Base-by-base conservation (phyloP, 1,140 invertebrate species). In the Zaprionus tsacasi region DNA sequence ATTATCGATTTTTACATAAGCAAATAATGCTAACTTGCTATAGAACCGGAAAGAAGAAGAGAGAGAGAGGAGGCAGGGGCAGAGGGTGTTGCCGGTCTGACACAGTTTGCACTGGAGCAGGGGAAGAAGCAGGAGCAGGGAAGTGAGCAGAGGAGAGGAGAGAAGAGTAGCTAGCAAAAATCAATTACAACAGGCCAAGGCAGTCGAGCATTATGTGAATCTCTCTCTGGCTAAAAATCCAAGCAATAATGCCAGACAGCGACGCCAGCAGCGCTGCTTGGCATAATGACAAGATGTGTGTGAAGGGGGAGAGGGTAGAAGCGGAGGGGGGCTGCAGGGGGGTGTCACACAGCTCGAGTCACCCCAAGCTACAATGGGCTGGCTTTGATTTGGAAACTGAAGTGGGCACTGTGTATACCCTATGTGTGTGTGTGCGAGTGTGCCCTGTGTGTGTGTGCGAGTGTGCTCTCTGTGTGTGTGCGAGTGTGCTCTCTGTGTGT, bases 1-100 rank as follows among this genome's bases (percentile, higher is more conserved):
- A 85, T 89, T 89, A 89, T 89, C 77, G 85, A 89, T 89, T 89
- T 89, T 89, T 81, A 61, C 85, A 80, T 78, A 68, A 81, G 55
- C 54, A 61, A 70, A 71, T 69, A 73, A 68, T 56, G 67, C 50
- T 45, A 66, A 40, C 38, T 40, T 40, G 38, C 13, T 5, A n/a
- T 12, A 12, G 13, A 13, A 40, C 40, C 40, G 40, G 40, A 45
- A n/a, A 15, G 40, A 45, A 15, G n/a, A 45, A 15, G 2, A n/a
- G n/a, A 5, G 6, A 15, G 40, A 7, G n/a, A 21, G 57, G 52
- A 64, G 45, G 15, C 6, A 15, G 56, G 7, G 56, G 27, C 7
- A 35, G 15, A 43, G 27, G 27, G 27, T 30, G 27, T 30, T 33
- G 40, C 43, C 27, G 15, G 12, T 10, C 65, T 87, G 83, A 82